These are phyloP conservation scores for Agrochola macilenta DNA, from an alignment of 2,888 invertebrate genomes.

Conservation along the genomic window DNA sequence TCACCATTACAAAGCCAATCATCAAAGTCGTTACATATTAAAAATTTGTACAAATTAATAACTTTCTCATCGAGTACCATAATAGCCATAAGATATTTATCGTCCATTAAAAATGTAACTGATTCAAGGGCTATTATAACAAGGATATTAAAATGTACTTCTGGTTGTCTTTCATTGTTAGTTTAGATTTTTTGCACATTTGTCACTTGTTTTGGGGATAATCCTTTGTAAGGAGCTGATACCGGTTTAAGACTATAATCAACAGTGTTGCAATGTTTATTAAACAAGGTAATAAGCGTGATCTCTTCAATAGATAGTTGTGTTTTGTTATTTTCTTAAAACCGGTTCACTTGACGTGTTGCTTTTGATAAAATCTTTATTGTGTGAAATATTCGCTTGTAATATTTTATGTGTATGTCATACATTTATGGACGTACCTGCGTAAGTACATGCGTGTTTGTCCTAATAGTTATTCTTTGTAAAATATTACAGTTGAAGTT, in stretches of 20 bases:
- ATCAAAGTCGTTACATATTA: constrained; percentile 64
- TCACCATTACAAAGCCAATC: constrained; percentile 71
- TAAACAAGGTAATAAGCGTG: constrained; percentile 88
- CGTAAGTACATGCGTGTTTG: background rate
- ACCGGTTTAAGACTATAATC: constrained; percentile 83
- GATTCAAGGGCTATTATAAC: constrained; percentile 76
- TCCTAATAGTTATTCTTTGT: background rate
- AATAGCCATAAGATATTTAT: constrained; percentile 78
- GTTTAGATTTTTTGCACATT: constrained; percentile 83
- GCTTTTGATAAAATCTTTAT: constrained; percentile 69
- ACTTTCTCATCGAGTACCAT: constrained; percentile 83
- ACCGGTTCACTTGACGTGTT: constrained; percentile 69
- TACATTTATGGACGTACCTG: constrained; percentile 20
- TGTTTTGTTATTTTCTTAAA: constrained; percentile 67
- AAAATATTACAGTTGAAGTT: background rate
- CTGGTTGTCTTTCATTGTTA: constrained; percentile 81
- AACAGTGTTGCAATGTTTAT: constrained; percentile 90
- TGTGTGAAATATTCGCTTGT: constrained; percentile 49
- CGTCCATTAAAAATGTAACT: constrained; percentile 87
- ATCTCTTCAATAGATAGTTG: constrained; percentile 74
- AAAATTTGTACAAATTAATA: constrained; percentile 83
- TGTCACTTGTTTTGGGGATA: constrained; percentile 74
- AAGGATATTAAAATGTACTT: constrained; percentile 86
- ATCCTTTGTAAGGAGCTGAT: constrained; percentile 71
- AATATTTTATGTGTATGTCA: constrained; percentile 45